Evolutionary conservation across 2,113 vertebrate genomes (phyloP), one percentile per base, ranked within the genome.

Genomic region (Nicator chloris): DNA sequence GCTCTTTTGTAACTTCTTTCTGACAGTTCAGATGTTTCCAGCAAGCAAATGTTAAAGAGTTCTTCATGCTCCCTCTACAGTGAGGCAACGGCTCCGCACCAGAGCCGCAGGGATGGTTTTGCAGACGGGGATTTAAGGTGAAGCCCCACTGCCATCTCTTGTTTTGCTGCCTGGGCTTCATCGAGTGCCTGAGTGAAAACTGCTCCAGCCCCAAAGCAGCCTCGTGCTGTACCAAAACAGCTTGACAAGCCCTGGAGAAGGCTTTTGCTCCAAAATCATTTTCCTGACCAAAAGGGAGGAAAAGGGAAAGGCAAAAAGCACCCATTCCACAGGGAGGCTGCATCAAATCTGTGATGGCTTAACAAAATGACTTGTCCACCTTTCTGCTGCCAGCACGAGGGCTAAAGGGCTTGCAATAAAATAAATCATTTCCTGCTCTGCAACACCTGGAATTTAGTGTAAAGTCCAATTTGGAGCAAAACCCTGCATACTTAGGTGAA

Each of bases 11-110:
- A 88, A 94, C 88, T 68, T 85, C 85, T 79, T 71, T 94, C 95
- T 71, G 97, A 97, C 92, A 97, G 86, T 97, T 60, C n/a, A 73
- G 92, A 91, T 95, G 76, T 95, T 97, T 96, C 96, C 97, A 97
- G 97, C 97, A 98, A 98, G 98, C 98, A 97, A 96, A 97, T 97
- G 97, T 98, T 98, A 98, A 97, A 97, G 88, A 91, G 96, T 94
- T 96, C 96, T 90, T 96, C 94, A 93, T 56, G 92, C 94, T 97
- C 96, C 96, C 94, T 97, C 97, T 97, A 97, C 97, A 95, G 96
- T 97, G 98, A 98, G 96, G 97, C 97, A 98, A 95, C 51, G 1
- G 92, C 94, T 87, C 92, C 35, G 63, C 84, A 80, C 4, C 5
- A 39, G 70, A 86, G 87, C 66, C 4, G 14, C 82, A 10, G 76